Conservation (phyloP, 2,113 vertebrate genomes). For the Misgurnus anguillicaudatus region DNA sequence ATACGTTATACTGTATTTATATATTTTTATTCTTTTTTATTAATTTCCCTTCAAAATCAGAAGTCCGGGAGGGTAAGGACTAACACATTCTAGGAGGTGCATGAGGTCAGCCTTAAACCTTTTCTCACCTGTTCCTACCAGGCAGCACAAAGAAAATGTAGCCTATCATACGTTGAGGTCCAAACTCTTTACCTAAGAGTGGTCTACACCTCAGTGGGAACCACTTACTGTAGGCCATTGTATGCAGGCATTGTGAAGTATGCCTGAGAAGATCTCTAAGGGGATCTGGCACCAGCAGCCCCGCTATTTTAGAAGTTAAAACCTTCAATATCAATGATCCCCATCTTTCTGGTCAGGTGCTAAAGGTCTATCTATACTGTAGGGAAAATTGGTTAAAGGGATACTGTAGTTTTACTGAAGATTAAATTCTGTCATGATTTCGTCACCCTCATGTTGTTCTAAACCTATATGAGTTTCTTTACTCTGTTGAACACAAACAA, state of each 20-base stretch:
- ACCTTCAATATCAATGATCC: neutral
- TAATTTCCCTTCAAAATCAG: neutral
- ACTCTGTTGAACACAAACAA: too few species aligned
- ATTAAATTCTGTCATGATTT: too few species aligned
- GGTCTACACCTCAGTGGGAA: conserved; percentile 16
- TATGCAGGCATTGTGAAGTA: conserved; percentile 2
- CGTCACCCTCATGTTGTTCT: too few species aligned
- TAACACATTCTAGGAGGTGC: neutral
- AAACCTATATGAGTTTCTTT: too few species aligned
- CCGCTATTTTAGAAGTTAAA: conserved; percentile 18
- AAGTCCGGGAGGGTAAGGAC: neutral
- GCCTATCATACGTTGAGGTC: neutral
- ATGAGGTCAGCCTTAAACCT: neutral
- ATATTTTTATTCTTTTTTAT: too few species aligned
- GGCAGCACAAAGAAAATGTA: conserved; percentile 7
- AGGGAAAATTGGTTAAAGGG: neutral
- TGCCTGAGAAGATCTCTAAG: neutral
- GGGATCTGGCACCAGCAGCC: conserved; percentile 7
- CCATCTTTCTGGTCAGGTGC: neutral
- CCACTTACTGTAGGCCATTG: conserved; percentile 16
- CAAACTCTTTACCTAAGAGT: conserved; percentile 2
- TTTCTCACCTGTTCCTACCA: conserved; percentile 6
- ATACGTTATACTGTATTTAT: too few species aligned
- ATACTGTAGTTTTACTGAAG: too few species aligned
- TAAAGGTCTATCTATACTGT: neutral